phyloP scores from a whole-genome alignment of 2,888 invertebrate genomes.

The Drosophila paucipuncta region DNA sequence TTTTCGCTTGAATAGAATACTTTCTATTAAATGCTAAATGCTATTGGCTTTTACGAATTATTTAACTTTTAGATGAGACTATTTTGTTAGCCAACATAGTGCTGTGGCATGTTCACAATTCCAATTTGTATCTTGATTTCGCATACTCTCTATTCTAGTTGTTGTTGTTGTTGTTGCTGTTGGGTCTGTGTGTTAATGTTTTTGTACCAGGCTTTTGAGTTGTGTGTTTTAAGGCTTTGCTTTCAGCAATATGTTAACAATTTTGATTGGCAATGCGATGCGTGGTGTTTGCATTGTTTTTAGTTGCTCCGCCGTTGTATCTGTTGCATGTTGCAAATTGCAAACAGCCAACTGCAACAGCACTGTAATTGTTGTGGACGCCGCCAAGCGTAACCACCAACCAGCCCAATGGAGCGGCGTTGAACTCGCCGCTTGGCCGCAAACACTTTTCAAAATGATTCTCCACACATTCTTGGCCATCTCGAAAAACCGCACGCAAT shows the following conservation, averaged over 20 bases:
- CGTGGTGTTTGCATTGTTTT: slow-evolving; percentile 71
- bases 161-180: slow-evolving; percentile 14
- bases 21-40: neutral
- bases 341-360: slow-evolving; percentile 35
- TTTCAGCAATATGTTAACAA: slow-evolving; percentile 68
- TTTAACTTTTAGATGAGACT: neutral
- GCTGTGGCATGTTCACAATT: slow-evolving; percentile 32
- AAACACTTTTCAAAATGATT: slow-evolving; percentile 47
- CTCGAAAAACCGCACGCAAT: slow-evolving; percentile 44
- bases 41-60: neutral
- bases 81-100: slow-evolving; percentile 31
- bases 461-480: slow-evolving; percentile 56
- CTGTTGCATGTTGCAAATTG: slow-evolving; percentile 76
- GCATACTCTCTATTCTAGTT: slow-evolving; percentile 34
- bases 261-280: slow-evolving; percentile 71
- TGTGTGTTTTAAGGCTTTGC: slow-evolving; percentile 44
- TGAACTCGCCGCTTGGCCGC: slow-evolving; percentile 55
- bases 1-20: neutral
- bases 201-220: slow-evolving; percentile 46
- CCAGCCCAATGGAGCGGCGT: slow-evolving; percentile 53
- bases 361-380: slow-evolving; percentile 52
- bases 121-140: slow-evolving; percentile 46
- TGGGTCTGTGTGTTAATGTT: slow-evolving; percentile 4
- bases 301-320: slow-evolving; percentile 32
- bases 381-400: slow-evolving; percentile 75